Evolutionary conservation across 2,888 invertebrate species (phyloP), one percentile per base, ranked within the genome.

Genomic region (Tanytarsus gracilentus): DNA sequence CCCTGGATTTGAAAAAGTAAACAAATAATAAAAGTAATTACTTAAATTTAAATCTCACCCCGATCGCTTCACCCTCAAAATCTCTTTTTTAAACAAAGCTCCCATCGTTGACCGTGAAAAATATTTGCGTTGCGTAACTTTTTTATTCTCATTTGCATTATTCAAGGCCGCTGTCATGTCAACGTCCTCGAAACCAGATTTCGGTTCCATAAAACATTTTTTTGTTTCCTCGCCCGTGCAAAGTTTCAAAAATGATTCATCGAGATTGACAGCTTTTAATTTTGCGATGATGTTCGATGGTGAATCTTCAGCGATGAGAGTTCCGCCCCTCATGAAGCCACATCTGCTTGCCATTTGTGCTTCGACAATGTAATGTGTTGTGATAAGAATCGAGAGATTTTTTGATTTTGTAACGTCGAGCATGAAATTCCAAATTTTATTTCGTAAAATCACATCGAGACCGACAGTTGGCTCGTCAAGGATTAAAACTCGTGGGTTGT

Each of bases 281-380:
- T 78, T 76, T 3, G 77, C 71, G 65, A 94, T 77, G 11, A 95
- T 79, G 63, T 81, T 78, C 8, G 74, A 74, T 0, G 95, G 95
- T 0, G 88, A 80, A 64, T 88, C 85, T 73, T 96, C 94, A 0
- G 91, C 92, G 61, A 96, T 70, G 18, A 96, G 76, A 62, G 83
- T 80, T 0, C 95, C 96, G 66, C 84, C 85, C 63, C 95, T 79
- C 79, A 96, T 86, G 52, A 96, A 76, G 36, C 95, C 95, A 69
- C 69, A 95, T 91, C 93, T 93, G 69, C 87, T 79, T 3, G 90
- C 88, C 69, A 86, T 84, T 68, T 83, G 83, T 2, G 93, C 87
- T 75, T 95, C 95, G 70, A 95, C 94, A 62, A 95, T 93, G 69
- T 95, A 95, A 75, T 95, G 95, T 11, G 95, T 95, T 1, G 95